Base-by-base conservation (phyloP, 2,797 vertebrate genomes). In the Gadopsis bispinosus region DNA sequence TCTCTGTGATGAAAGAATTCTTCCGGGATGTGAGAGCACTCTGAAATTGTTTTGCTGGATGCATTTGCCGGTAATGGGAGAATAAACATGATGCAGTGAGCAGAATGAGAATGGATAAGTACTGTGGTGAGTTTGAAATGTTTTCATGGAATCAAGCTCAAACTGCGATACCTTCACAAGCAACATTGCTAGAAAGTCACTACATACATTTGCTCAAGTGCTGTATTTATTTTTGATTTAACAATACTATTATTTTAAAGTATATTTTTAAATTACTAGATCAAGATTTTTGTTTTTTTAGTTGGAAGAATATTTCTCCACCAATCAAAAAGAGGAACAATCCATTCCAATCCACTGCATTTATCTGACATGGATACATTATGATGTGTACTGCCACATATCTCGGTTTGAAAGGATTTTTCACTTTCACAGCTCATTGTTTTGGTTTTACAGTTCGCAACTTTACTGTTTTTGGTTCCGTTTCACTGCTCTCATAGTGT, bases 21-120 rank as follows among this genome's bases (percentile, higher is more conserved):
- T 68, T 55, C 60, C 3, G 54, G 69, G 80, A 75, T 71, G 72
- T 64, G 69, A 81, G 67, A 59, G 58, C 51, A 64, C 65, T 78
- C 59, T 60, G 69, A 69, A 64, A 79, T 75, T 67, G 73, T 76
- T 74, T 53, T 62, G 58, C 39, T 35, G 41, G 35, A 74, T 83
- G 73, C 54, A 43, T 79, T 83, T 85, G 69, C 61, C 47, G 14
- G 69, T 87, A 87, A 89, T 87, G 77, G 65, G 19, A 61, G 72
- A 81, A 79, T 73, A 85, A 90, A 77, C 48, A 73, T 45, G 76
- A 72, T 48, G 77, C 64, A 65, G 73, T 53, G 86, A 84, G 75
- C 29, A 65, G 79, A 85, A 85, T 86, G 79, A 79, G 29, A 76
- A 81, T 56, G 62, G 54, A 50, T 80, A 37, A 79, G 67, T 73